Percentiles rank a stretch among this genome's conserved stretches.
phyloP scores from a whole-genome alignment of 2,797 vertebrate genomes.

The Acomys russatus region DNA sequence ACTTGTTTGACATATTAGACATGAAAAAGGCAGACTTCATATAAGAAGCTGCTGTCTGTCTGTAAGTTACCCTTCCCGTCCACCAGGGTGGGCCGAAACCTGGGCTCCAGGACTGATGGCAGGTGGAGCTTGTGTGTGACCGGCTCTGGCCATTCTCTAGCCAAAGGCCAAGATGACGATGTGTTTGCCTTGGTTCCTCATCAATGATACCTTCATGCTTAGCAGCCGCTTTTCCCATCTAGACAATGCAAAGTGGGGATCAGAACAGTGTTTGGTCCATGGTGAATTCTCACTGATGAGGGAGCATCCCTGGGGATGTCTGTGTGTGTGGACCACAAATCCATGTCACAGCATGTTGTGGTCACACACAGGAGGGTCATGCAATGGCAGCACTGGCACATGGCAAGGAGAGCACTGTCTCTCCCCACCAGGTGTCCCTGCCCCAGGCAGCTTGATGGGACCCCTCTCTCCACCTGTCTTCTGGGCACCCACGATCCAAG shows the following conservation, averaged over 20 bases:
- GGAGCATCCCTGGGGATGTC: background rate
- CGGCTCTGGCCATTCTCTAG: background rate
- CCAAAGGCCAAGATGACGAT: accelerated
- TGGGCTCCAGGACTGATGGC: background rate
- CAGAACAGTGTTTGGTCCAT: background rate
- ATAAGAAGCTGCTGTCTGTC: background rate
- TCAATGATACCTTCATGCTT: background rate
- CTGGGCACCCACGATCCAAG: background rate
- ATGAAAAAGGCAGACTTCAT: conserved; percentile 61
- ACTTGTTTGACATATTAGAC: conserved; percentile 74
- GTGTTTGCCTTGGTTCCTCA: background rate
- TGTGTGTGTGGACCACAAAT: accelerated
- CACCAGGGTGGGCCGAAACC: accelerated
- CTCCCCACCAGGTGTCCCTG: background rate
- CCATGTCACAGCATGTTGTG: background rate
- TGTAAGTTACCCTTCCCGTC: background rate
- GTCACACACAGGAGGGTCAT: background rate
- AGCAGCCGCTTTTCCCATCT: background rate
- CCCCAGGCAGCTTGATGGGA: background rate
- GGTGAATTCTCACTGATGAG: background rate
- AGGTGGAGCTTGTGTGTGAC: background rate
- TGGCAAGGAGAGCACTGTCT: background rate
- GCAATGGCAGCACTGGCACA: background rate
- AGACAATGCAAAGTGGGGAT: background rate
- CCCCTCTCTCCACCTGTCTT: background rate